These are phyloP conservation scores for Clupea harengus DNA, from an alignment of 2,113 vertebrate species.

Conservation along the genomic window DNA sequence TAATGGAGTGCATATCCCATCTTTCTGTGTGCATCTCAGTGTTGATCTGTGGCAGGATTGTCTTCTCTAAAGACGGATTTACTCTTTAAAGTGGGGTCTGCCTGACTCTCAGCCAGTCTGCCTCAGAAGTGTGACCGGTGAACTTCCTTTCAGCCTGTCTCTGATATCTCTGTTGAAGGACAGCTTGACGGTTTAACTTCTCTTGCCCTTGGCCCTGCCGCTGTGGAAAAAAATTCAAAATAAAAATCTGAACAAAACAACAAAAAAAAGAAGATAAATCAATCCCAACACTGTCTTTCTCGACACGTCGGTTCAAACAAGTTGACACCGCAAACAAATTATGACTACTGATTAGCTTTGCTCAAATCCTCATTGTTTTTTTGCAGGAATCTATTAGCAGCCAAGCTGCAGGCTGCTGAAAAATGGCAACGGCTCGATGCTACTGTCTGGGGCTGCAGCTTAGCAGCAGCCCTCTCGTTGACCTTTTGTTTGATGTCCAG, in stretches of 20 bases:
- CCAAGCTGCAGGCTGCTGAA: not conserved
- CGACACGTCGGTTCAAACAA: slow-evolving; percentile 22
- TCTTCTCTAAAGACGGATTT: not conserved
- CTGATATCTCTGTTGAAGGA: not conserved
- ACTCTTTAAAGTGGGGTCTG: slow-evolving; percentile 6
- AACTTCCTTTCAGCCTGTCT: not conserved
- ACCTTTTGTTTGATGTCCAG: slow-evolving; percentile 59
- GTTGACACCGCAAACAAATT: slow-evolving; percentile 10
- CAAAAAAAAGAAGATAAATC: not conserved
- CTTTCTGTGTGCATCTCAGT: not conserved
- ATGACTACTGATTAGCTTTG: slow-evolving; percentile 13
- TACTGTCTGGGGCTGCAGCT: slow-evolving; percentile 10
- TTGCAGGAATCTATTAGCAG: slow-evolving; percentile 8
- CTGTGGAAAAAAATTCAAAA: not conserved
- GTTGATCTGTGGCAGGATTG: not conserved
- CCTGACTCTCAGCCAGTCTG: not conserved
- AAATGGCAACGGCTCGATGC: not conserved
- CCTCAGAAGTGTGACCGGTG: not conserved
- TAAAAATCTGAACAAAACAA: not conserved
- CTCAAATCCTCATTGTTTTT: slow-evolving; percentile 24
- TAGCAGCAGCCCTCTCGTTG: slow-evolving; percentile 45
- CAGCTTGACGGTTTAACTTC: not conserved
- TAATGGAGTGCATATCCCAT: not conserved
- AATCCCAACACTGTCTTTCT: not conserved
- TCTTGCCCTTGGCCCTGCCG: not conserved